A percentile compares a stretch with the other conserved stretches of the same genome.
Conservation (phyloP, 1,140 invertebrate species). For the Heliconius himera region DNA sequence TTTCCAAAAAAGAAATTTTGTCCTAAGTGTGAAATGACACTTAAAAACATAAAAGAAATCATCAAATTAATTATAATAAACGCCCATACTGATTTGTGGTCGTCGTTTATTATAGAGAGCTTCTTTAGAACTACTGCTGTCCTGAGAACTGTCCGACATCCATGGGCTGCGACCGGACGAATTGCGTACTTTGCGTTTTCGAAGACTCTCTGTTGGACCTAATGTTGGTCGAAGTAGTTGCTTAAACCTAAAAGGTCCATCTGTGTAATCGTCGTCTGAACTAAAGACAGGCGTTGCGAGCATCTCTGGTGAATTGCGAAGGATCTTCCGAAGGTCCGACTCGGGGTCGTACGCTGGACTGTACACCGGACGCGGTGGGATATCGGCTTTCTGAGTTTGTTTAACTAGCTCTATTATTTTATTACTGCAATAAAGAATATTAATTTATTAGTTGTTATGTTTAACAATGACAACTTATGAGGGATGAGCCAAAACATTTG, state of each 20-base stretch:
- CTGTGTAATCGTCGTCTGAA: constrained; percentile 81
- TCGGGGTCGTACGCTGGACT: constrained; percentile 70
- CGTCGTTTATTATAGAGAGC: constrained; percentile 67
- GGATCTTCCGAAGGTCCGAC: constrained; percentile 76
- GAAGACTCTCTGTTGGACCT: constrained; percentile 86
- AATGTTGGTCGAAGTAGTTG: constrained; percentile 86
- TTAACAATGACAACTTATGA: not conserved
- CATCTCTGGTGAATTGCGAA: constrained; percentile 79
- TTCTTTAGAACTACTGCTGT: constrained; percentile 66
- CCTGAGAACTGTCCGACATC: constrained; percentile 76
- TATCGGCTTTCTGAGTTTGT: constrained; percentile 65
- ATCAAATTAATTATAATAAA: constrained; percentile 67
- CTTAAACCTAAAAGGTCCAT: constrained; percentile 87
- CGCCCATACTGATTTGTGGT: constrained; percentile 75
- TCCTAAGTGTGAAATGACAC: too few relatives aligned
- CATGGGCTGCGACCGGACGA: constrained; percentile 67
- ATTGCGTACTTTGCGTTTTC: constrained; percentile 84
- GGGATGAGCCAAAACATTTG: not conserved
- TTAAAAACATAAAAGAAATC: too few relatives aligned
- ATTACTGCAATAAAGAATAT: constrained; percentile 61
- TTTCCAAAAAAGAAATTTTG: too few relatives aligned
- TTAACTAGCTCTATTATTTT: constrained; percentile 78
- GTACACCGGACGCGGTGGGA: constrained; percentile 57
- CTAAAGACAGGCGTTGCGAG: constrained; percentile 72
- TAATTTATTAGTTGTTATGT: not conserved